Conservation (phyloP, 37 sponge, comb jelly and placozoan genomes). For the Haliclona indistincta region DNA sequence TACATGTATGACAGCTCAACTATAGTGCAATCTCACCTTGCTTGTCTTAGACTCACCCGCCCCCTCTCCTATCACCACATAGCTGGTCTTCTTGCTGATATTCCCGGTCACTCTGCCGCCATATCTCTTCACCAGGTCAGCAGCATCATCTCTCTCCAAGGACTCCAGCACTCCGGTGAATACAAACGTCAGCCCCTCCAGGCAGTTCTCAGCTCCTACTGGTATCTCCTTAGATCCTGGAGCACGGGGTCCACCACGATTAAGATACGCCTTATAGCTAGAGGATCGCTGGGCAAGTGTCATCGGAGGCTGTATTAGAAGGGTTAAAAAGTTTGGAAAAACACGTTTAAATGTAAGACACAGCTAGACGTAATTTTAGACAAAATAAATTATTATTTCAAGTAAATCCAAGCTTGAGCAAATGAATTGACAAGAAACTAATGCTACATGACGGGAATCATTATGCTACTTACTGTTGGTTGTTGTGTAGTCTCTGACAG, state of each 20-base stretch:
- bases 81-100: conserved; percentile 88
- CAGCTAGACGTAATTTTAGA: too few relatives aligned
- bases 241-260: conserved; percentile 61
- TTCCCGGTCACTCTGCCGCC: conserved; percentile 85
- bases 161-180: conserved; percentile 93
- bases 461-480: too few relatives aligned
- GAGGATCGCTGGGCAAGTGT: conserved; percentile 1
- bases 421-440: too few relatives aligned
- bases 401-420: too few relatives aligned
- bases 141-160: conserved; percentile 86
- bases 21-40: too few relatives aligned
- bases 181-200: conserved; percentile 75
- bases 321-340: conserved; percentile 2
- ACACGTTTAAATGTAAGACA: too few relatives aligned
- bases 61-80: conserved; percentile 88
- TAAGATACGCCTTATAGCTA: conserved; percentile 59
- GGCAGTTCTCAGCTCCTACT: conserved; percentile 53
- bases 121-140: conserved; percentile 77
- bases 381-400: too few relatives aligned
- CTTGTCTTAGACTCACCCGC: conserved; percentile 84
- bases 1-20: too few relatives aligned
- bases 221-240: conserved; percentile 84
- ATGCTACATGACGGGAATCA: too few relatives aligned
- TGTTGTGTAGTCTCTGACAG: too few relatives aligned
- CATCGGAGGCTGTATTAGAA: conserved; percentile 1